Percentiles rank a stretch among this genome's conserved stretches.
phyloP scores from a whole-genome alignment of 2,113 vertebrate genomes.

The Felis chaus region DNA sequence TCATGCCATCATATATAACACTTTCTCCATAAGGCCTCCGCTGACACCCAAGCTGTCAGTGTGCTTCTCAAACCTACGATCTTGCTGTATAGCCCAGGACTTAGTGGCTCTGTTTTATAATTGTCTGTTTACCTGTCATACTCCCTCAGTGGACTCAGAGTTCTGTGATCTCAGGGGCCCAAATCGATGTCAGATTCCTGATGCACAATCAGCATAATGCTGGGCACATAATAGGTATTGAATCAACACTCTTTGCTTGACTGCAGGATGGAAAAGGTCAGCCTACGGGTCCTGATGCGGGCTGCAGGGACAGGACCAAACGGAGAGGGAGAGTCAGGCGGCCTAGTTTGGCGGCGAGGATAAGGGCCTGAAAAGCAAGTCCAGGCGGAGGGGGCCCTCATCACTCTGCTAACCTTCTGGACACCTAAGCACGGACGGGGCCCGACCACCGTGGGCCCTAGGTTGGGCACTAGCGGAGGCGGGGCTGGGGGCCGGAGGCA shows the following conservation, averaged over 20 bases:
- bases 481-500: constrained; percentile 2
- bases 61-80: background rate
- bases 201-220: constrained; percentile 30
- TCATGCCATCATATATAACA: background rate
- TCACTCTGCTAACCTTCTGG: background rate
- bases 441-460: background rate
- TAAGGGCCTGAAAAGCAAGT: background rate
- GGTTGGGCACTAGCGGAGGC: background rate
- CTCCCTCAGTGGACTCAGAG: background rate
- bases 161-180: constrained; percentile 9
- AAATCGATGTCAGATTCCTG: constrained; percentile 1
- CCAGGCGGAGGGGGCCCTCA: background rate
- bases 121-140: background rate
- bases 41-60: background rate
- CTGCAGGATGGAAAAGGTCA: background rate
- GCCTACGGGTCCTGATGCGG: background rate
- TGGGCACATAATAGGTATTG: background rate
- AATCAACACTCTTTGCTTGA: constrained; percentile 20
- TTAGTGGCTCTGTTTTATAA: constrained; percentile 33
- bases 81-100: constrained; percentile 26
- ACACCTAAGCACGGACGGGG: background rate
- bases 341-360: background rate
- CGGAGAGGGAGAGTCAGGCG: background rate
- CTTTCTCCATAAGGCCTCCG: background rate
- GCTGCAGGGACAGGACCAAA: background rate